Conservation (phyloP, 2,797 vertebrate species). For the Sarcophilus harrisii region DNA sequence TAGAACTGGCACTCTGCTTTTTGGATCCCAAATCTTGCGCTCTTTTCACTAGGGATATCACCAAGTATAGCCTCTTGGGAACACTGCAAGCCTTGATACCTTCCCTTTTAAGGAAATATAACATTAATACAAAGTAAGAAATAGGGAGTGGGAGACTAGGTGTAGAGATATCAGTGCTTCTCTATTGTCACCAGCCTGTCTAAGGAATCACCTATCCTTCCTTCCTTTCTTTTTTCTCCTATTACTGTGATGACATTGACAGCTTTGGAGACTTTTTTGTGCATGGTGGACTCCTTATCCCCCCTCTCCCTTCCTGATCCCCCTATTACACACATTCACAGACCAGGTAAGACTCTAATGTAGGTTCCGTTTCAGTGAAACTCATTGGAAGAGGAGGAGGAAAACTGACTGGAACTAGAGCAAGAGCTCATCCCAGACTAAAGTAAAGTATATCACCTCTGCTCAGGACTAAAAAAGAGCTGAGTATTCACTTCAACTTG, state of each 20-base stretch:
- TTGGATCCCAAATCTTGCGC: not conserved
- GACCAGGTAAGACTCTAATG: not conserved
- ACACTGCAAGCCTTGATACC: not conserved
- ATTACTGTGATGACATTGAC: not conserved
- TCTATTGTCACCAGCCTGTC: not conserved
- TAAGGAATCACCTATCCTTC: not conserved
- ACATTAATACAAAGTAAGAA: not conserved
- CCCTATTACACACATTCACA: not conserved
- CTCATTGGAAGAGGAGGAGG: not conserved
- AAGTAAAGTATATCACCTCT: not conserved
- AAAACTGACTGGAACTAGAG: not conserved
- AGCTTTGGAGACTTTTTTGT: not conserved
- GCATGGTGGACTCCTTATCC: not conserved
- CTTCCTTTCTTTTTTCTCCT: not conserved
- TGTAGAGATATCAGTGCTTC: not conserved
- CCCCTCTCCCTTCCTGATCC: not conserved
- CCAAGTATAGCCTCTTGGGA: not conserved
- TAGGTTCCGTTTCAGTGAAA: not conserved
- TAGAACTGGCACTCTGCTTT: not conserved
- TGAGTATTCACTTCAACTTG: not conserved
- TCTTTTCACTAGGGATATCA: not conserved
- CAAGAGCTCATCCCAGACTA: not conserved
- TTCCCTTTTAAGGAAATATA: not conserved
- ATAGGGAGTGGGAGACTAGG: not conserved
- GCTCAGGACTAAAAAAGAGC: not conserved